These are phyloP conservation scores for Microplitis deprimator DNA, from an alignment of 2,888 invertebrate species.

Conservation along the genomic window DNA sequence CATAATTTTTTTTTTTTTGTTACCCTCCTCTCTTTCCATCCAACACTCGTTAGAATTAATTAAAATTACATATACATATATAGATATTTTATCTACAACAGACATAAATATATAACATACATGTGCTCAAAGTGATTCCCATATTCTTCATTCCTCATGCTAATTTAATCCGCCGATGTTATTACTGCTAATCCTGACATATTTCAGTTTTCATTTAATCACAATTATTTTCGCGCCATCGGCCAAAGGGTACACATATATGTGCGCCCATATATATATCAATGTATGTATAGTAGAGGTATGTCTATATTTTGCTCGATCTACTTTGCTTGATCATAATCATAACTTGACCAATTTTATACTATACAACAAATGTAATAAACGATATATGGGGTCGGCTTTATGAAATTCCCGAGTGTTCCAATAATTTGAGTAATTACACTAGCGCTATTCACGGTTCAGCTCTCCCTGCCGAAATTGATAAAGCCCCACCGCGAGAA, in stretches of 20 bases:
- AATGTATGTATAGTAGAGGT: background rate
- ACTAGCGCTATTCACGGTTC: constrained; percentile 12
- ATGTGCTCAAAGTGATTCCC: background rate
- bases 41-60: constrained; percentile 25
- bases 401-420: constrained; percentile 17
- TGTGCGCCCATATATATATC: background rate
- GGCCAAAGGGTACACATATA: constrained; percentile 3
- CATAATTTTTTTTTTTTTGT: constrained; percentile 15
- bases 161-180: constrained; percentile 25
- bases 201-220: constrained; percentile 10
- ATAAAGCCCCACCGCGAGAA: constrained; percentile 13
- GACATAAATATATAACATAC: background rate
- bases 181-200: constrained; percentile 15
- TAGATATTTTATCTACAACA: background rate
- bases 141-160: constrained; percentile 14
- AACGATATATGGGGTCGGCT: constrained; percentile 21
- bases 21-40: background rate
- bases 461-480: constrained; percentile 9
- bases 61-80: constrained; percentile 6
- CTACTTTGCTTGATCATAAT: constrained; percentile 13
- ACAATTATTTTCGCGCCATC: constrained; percentile 11
- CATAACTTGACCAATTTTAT: constrained; percentile 16
- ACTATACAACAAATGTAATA: constrained; percentile 19
- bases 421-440: constrained; percentile 32
- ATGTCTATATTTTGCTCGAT: background rate